Percentiles rank a stretch among this genome's conserved stretches.
These are phyloP conservation scores for Leptopilina boulardi DNA, from an alignment of 1,140 invertebrate species.

Conservation along the genomic window DNA sequence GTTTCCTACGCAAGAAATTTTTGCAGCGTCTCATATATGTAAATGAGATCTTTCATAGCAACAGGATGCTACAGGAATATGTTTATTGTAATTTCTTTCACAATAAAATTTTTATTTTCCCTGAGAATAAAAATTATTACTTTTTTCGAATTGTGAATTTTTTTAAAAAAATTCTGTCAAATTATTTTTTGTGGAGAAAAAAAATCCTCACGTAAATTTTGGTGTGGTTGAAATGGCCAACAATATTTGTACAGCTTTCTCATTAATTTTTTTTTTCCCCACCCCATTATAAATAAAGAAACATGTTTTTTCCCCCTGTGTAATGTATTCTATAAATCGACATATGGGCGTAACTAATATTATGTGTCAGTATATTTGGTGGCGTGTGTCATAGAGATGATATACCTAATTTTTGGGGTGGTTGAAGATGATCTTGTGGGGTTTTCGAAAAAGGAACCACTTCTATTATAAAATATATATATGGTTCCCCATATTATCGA, in stretches of 20 bases:
- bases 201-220: too few relatives aligned
- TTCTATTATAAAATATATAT: background rate
- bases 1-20: constrained; percentile 29
- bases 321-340: constrained; percentile 46
- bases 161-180: too few relatives aligned
- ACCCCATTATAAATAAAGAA: background rate
- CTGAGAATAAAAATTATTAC: background rate
- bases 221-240: background rate
- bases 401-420: constrained; percentile 44
- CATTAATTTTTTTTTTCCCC: constrained; percentile 16
- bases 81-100: constrained; percentile 6
- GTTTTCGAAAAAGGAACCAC: constrained; percentile 35
- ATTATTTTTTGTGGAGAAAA: too few relatives aligned
- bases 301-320: background rate
- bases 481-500: background rate
- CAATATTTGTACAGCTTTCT: background rate
- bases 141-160: too few relatives aligned
- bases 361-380: constrained; percentile 50
- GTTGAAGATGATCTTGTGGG: background rate
- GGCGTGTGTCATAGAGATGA: constrained; percentile 44
- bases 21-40: constrained; percentile 9
- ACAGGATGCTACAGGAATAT: constrained; percentile 25
- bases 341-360: constrained; percentile 48
- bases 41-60: background rate
- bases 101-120: background rate